These are phyloP conservation scores for Sander vitreus DNA, from an alignment of 2,113 vertebrate genomes.

Conservation along the genomic window DNA sequence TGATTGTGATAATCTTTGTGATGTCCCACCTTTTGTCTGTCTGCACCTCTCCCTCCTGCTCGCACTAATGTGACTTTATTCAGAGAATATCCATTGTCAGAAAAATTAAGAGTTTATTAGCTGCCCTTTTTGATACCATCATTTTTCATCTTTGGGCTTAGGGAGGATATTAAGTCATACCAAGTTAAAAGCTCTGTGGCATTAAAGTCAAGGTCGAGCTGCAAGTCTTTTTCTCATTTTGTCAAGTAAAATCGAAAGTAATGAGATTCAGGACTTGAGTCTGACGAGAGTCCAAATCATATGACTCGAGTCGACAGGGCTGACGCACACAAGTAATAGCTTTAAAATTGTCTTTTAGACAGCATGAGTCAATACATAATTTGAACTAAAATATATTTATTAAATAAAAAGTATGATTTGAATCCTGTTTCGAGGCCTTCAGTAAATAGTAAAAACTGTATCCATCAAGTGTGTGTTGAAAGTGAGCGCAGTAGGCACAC, in stretches of 20 bases:
- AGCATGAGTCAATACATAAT: neutral
- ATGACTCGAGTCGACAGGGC: neutral
- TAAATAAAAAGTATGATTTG: neutral
- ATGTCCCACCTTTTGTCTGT: neutral
- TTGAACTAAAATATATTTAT: neutral
- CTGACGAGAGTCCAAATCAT: neutral
- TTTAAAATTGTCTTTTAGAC: neutral
- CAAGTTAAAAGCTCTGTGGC: neutral
- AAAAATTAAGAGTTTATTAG: neutral
- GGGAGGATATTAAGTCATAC: neutral
- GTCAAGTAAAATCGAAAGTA: neutral
- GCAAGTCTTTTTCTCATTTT: neutral
- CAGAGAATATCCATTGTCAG: neutral
- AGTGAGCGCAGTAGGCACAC: constrained; percentile 42
- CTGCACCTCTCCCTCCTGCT: neutral
- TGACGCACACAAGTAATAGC: neutral
- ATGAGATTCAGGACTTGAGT: neutral
- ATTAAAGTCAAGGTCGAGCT: neutral
- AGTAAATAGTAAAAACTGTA: constrained; percentile 2
- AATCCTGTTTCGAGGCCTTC: neutral
- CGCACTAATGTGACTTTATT: neutral
- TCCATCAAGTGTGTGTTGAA: constrained; percentile 20
- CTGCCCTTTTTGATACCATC: neutral
- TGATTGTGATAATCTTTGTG: neutral
- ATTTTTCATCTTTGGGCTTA: neutral